Evolutionary conservation across 2,888 invertebrate genomes (phyloP).

Genomic region (Cephus nigrinus): DNA sequence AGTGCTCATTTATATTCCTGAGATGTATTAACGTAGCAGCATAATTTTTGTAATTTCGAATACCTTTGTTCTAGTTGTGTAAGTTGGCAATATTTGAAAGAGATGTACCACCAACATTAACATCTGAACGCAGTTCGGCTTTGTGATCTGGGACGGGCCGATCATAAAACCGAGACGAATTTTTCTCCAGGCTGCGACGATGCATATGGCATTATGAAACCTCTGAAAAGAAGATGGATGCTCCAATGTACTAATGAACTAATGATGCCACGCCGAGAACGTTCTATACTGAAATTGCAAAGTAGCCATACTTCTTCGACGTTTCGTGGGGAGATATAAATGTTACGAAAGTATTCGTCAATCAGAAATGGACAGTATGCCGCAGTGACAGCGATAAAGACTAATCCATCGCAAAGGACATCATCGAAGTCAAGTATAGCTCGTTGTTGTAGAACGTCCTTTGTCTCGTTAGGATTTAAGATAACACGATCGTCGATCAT

Average conservation of each 20-base stretch:
- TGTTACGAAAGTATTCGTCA: constrained; percentile 66
- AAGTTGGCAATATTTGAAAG: constrained; percentile 70
- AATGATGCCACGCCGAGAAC: not conserved
- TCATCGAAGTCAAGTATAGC: constrained; percentile 65
- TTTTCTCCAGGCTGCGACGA: constrained; percentile 70
- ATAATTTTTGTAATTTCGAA: not conserved
- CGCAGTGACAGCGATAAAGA: constrained; percentile 70
- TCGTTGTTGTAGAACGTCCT: constrained; percentile 24
- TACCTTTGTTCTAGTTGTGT: constrained; percentile 43
- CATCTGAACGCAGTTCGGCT: constrained; percentile 71
- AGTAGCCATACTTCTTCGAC: constrained; percentile 54
- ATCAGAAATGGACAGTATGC: constrained; percentile 72
- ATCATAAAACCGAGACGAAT: constrained; percentile 71
- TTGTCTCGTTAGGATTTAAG: constrained; percentile 28
- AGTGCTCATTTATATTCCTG: not conserved
- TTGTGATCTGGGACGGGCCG: constrained; percentile 68
- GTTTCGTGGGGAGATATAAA: constrained; percentile 64
- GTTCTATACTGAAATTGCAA: not conserved
- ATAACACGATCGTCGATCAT: constrained; percentile 58
- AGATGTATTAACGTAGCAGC: not conserved
- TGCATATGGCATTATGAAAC: constrained; percentile 71
- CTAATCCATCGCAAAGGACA: constrained; percentile 71
- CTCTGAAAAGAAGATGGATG: constrained; percentile 37
- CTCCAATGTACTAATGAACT: not conserved
- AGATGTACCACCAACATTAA: constrained; percentile 71